Percentiles rank a stretch among this genome's conserved stretches.
phyloP scores from a whole-genome alignment of 2,797 vertebrate genomes.

The Poeciliopsis presidionis region DNA sequence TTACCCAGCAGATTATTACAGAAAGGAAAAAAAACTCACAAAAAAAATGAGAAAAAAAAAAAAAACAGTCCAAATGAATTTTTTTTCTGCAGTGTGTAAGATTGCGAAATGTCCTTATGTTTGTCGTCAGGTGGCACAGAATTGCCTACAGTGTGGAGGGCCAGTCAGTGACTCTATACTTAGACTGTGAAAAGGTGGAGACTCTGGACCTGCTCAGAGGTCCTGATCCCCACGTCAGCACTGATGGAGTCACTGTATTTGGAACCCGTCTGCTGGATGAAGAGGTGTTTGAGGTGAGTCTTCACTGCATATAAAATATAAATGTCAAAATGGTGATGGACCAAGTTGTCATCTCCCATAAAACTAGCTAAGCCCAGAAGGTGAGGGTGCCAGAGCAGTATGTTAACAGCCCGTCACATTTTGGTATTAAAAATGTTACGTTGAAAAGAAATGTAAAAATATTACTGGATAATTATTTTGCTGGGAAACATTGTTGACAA shows the following conservation, averaged over 20 bases:
- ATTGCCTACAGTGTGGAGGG: slow-evolving; percentile 92
- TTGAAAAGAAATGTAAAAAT: no score
- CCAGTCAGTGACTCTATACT: slow-evolving; percentile 88
- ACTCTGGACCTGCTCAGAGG: slow-evolving; percentile 88
- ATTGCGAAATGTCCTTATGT: not conserved
- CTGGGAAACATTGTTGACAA: no score
- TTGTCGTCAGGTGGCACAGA: slow-evolving; percentile 90
- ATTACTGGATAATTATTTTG: no score
- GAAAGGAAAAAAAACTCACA: not conserved
- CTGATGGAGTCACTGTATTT: slow-evolving; percentile 93
- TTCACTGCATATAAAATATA: not conserved
- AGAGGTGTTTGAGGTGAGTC: slow-evolving; percentile 92
- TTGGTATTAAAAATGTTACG: no score
- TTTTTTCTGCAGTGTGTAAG: not conserved
- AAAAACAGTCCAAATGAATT: no score
- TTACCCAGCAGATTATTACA: not conserved
- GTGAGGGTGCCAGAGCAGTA: no score
- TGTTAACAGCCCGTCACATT: no score
- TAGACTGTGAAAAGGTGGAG: slow-evolving; percentile 91
- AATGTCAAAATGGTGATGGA: not conserved
- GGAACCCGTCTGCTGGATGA: slow-evolving; percentile 95
- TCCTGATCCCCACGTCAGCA: slow-evolving; percentile 86
- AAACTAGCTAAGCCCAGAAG: no score
- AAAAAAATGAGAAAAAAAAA: no score
- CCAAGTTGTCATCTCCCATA: not conserved